Evolutionary conservation across 2,797 vertebrate species (phyloP), one percentile per base, ranked within the genome.

Genomic region (Antennarius maculatus): DNA sequence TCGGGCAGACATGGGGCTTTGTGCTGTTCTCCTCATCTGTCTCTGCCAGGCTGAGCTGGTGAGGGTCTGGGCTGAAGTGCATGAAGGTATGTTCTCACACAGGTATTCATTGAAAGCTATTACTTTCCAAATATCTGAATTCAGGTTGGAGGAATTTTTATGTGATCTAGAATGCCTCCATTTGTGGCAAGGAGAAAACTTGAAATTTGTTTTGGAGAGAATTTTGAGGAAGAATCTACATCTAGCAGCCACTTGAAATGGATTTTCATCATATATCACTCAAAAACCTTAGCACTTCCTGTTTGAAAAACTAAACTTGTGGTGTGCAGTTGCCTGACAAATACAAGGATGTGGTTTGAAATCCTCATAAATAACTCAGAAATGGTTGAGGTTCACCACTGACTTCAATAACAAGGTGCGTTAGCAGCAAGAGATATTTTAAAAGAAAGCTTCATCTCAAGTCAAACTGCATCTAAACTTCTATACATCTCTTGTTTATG

Each of bases 1-100:
- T 73, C 70, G 49, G 77, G 80, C 57, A 90, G 92, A 92, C 87
- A 94, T 94, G 94, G 88, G 89, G 87, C 83, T 94, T 61, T 93
- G 85, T 77, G 86, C 89, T 56, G 78, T 94, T 81, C 87, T 95
- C 86, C 85, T 95, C 72, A 89, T 95, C 87, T 94, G 89, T 86
- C 92, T 95, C 68, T 92, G 90, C 81, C 93, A 92, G 89, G 91
- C 90, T 76, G 92, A 94, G 83, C 78, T 94, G 76, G 88, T 88
- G 56, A 92, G 86, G 79, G 86, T 90, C 68, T 92, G 91, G 91
- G 89, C 90, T 79, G 88, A 82, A 18, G 84, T 85, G 69, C 81
- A 74, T 31, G 80, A 87, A 93, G 94, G 94, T 95, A 93, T 92
- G 91, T 63, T 29, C 14, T 17, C 42, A 18, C 47, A n/a, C 70